A percentile compares a stretch with the other conserved stretches of the same genome.
Evolutionary conservation across 2,888 invertebrate species (phyloP).

Genomic region (Trichogramma dendrolimi): DNA sequence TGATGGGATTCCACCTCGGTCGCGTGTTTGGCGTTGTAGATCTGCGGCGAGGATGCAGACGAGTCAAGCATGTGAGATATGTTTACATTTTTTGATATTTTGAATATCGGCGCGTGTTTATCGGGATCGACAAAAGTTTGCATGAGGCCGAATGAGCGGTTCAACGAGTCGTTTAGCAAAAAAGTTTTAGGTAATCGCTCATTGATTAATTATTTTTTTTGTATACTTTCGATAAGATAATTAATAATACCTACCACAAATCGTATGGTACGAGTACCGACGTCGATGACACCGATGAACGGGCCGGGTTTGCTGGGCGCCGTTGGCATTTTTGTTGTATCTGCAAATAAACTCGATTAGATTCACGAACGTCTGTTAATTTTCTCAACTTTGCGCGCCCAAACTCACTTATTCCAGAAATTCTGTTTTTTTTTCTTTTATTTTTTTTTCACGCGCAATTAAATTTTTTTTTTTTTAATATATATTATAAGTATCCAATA

Average conservation of each 20-base stretch:
- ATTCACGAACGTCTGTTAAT: no score
- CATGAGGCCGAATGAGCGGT: background rate
- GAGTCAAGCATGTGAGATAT: background rate
- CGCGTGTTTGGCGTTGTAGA: conserved; percentile 72
- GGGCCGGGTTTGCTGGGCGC: conserved; percentile 45
- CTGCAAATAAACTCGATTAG: conserved; percentile 27
- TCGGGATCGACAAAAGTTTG: background rate
- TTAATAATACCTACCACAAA: conserved; percentile 66
- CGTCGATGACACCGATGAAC: conserved; percentile 88
- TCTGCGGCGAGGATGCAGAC: conserved; percentile 51
- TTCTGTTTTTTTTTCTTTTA: no score
- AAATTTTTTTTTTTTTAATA: no score
- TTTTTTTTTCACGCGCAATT: no score
- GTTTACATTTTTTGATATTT: background rate
- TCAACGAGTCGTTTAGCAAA: no score
- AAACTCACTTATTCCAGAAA: no score
- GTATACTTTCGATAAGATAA: background rate
- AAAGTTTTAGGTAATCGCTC: background rate
- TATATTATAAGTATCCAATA: no score
- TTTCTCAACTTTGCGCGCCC: no score
- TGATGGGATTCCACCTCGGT: conserved; percentile 78
- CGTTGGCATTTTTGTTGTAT: conserved; percentile 34
- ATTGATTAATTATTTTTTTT: background rate
- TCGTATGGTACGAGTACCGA: conserved; percentile 87
- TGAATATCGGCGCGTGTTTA: background rate